Conservation (phyloP, 2,888 invertebrate species). For the Parnassius glacialis region DNA sequence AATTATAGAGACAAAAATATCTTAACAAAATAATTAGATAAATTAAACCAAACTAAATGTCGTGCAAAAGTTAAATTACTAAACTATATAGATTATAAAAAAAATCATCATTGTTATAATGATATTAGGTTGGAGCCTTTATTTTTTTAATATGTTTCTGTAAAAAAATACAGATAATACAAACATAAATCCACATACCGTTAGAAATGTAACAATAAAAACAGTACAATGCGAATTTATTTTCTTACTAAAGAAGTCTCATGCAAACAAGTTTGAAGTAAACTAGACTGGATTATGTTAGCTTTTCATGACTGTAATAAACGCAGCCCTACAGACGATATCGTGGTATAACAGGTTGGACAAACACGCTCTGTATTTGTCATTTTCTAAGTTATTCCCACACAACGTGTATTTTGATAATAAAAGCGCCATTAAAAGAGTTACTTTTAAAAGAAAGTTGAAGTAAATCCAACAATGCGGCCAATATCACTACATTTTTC, state of each 20-base stretch:
- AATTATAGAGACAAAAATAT: no score
- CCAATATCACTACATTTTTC: not conserved
- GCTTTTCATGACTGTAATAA: not conserved
- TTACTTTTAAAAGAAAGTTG: not conserved
- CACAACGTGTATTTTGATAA: slow-evolving; percentile 26
- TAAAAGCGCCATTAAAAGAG: slow-evolving; percentile 11
- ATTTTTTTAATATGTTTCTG: no score
- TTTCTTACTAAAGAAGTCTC: not conserved
- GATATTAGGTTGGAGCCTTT: no score
- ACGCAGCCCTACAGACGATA: slow-evolving; percentile 15
- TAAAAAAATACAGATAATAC: no score
- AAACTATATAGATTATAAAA: no score
- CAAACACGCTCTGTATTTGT: slow-evolving; percentile 8
- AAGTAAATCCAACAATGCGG: not conserved
- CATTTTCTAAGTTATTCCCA: slow-evolving; percentile 26
- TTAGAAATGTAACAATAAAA: not conserved
- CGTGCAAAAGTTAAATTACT: no score
- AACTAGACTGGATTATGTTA: slow-evolving; percentile 17
- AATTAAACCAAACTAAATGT: no score
- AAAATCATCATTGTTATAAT: no score
- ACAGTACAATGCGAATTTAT: not conserved
- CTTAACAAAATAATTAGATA: no score
- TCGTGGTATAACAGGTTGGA: slow-evolving; percentile 19
- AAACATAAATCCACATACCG: no score
- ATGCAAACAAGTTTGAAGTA: slow-evolving; percentile 24